Evolutionary conservation across 2,888 invertebrate genomes (phyloP).

Genomic region (Ophion ventricosus): DNA sequence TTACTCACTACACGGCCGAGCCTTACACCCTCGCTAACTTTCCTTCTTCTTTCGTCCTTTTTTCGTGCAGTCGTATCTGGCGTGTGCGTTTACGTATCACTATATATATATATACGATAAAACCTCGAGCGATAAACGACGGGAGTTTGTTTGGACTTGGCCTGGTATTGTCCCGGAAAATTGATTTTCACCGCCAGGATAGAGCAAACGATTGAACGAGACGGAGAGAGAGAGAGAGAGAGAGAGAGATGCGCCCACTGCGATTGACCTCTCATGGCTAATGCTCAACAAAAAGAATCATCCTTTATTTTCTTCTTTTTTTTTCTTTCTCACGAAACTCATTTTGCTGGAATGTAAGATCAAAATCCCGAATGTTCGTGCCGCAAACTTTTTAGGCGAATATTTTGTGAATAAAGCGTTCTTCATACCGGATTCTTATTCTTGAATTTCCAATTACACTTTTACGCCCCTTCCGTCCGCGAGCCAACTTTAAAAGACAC

Average conservation of each 20-base stretch:
- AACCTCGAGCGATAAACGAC: conserved; percentile 41
- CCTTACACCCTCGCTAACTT: conserved; percentile 18
- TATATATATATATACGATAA: conserved; percentile 22
- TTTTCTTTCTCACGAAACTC: not conserved
- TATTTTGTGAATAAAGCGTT: no score
- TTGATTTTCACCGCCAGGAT: conserved; percentile 40
- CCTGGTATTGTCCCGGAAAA: conserved; percentile 54
- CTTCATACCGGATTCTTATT: not conserved
- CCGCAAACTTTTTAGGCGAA: no score
- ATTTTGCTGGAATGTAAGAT: not conserved
- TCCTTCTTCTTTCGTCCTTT: conserved; percentile 15
- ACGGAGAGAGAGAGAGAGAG: not conserved
- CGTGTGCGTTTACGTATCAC: not conserved
- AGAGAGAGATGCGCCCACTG: conserved; percentile 1
- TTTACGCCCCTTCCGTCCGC: not conserved
- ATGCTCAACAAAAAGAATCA: conserved; percentile 29
- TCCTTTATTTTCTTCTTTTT: conserved; percentile 13
- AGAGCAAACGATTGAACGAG: conserved; percentile 3
- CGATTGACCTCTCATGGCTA: conserved; percentile 43
- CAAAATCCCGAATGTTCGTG: no score
- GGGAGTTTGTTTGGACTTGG: conserved; percentile 57
- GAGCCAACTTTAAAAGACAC: not conserved
- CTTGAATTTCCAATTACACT: not conserved
- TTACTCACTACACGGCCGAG: conserved; percentile 49
- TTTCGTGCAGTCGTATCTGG: not conserved